Conservation (phyloP, 2,113 vertebrate genomes). For the Sciurus niger region DNA sequence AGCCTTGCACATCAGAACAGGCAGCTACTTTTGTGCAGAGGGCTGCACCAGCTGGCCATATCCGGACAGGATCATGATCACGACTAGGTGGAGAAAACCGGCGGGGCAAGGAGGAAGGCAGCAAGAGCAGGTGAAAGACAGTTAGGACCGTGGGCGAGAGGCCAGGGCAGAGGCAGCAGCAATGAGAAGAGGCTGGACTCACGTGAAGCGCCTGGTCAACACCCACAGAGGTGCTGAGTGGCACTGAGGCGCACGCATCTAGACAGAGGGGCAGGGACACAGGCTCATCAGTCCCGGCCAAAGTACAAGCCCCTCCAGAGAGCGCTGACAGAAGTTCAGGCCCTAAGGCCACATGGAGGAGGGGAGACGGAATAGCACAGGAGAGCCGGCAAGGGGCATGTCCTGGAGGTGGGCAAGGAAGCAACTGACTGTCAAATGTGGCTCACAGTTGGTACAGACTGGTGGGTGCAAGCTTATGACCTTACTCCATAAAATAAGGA, state of each 20-base stretch:
- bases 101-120: too few relatives aligned
- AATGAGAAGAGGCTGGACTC: background rate
- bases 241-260: background rate
- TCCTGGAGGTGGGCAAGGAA: background rate
- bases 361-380: background rate
- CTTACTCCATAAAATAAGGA: too few relatives aligned
- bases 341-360: background rate
- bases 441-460: background rate
- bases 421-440: accelerated
- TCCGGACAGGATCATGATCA: too few relatives aligned
- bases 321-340: accelerated
- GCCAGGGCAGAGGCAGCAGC: background rate
- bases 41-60: background rate
- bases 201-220: background rate
- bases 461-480: too few relatives aligned
- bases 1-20: background rate
- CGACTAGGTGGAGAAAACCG: accelerated
- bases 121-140: background rate
- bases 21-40: background rate
- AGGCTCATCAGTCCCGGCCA: background rate
- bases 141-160: background rate
- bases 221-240: background rate
- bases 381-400: too few relatives aligned
- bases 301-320: accelerated
- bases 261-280: too few relatives aligned